Evolutionary conservation across 2,888 invertebrate species (phyloP).

Genomic region (Cephus nigrinus): DNA sequence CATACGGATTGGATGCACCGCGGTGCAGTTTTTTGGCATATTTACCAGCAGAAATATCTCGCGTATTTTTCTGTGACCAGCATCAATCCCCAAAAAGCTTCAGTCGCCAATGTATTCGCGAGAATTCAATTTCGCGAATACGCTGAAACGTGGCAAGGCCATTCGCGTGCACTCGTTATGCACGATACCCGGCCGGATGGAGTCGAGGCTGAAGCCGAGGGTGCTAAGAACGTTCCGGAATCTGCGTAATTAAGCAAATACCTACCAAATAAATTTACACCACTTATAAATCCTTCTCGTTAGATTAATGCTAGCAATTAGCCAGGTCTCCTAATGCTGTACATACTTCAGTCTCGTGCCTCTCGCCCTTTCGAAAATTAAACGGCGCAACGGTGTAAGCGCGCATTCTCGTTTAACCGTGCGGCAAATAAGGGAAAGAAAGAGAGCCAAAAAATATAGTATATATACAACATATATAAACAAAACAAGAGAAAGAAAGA

Average conservation of each 20-base stretch:
- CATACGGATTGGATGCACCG: neutral
- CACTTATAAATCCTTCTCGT: conserved; percentile 57
- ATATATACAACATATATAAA: neutral
- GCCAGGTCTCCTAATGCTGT: conserved; percentile 26
- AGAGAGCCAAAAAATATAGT: neutral
- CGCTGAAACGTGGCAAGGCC: neutral
- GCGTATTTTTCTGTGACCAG: neutral
- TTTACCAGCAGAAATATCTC: neutral
- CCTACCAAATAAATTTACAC: conserved; percentile 56
- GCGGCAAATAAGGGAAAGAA: neutral
- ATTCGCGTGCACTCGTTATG: neutral
- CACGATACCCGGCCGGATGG: neutral
- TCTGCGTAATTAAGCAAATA: conserved; percentile 55
- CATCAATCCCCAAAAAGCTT: neutral
- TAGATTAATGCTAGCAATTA: conserved; percentile 59
- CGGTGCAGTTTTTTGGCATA: neutral
- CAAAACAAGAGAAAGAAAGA: neutral
- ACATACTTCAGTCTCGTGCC: conserved; percentile 8
- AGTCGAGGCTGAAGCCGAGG: conserved; percentile 14
- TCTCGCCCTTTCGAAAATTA: conserved; percentile 5
- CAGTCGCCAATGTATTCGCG: neutral
- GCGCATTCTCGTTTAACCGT: neutral
- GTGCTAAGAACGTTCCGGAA: conserved; percentile 45
- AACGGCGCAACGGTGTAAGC: neutral
- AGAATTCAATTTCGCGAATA: neutral